A percentile compares a stretch with the other conserved stretches of the same genome.
Evolutionary conservation across 2,888 invertebrate genomes (phyloP).

Genomic region (Pachydiplax longipennis): DNA sequence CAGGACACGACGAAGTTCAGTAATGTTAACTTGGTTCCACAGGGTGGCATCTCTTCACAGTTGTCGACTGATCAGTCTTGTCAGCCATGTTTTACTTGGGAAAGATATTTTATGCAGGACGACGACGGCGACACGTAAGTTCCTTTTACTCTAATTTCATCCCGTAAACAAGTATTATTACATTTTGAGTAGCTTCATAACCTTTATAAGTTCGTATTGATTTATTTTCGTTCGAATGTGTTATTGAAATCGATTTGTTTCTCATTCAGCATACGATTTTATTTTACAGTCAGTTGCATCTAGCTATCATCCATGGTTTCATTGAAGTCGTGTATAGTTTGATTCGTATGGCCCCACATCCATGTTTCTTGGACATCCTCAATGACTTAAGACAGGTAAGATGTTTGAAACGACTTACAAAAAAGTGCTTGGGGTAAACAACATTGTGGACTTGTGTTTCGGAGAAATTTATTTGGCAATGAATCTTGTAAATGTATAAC

Average conservation of each 20-base stretch:
- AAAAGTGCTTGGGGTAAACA: neutral
- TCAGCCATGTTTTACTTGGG: slow-evolving; percentile 61
- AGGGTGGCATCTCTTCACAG: neutral
- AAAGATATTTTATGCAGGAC: slow-evolving; percentile 77
- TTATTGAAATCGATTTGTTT: neutral
- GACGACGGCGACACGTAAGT: slow-evolving; percentile 91
- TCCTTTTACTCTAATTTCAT: neutral
- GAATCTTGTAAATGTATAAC: no score
- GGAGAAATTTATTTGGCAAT: neutral
- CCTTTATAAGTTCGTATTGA: no score
- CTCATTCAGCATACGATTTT: slow-evolving; percentile 40
- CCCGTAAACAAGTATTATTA: neutral
- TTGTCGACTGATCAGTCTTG: slow-evolving; percentile 23
- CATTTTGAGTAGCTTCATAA: neutral
- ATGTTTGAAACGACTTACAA: neutral
- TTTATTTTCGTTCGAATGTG: neutral
- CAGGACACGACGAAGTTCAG: neutral
- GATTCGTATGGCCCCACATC: slow-evolving; percentile 79
- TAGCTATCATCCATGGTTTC: slow-evolving; percentile 80
- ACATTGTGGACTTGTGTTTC: neutral
- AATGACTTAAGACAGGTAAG: slow-evolving; percentile 76
- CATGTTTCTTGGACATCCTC: slow-evolving; percentile 76
- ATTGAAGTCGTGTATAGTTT: slow-evolving; percentile 76
- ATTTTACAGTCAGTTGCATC: slow-evolving; percentile 79
- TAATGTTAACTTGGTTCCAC: neutral